Conservation (phyloP, 2,888 invertebrate genomes). For the Axea sp. region DNA sequence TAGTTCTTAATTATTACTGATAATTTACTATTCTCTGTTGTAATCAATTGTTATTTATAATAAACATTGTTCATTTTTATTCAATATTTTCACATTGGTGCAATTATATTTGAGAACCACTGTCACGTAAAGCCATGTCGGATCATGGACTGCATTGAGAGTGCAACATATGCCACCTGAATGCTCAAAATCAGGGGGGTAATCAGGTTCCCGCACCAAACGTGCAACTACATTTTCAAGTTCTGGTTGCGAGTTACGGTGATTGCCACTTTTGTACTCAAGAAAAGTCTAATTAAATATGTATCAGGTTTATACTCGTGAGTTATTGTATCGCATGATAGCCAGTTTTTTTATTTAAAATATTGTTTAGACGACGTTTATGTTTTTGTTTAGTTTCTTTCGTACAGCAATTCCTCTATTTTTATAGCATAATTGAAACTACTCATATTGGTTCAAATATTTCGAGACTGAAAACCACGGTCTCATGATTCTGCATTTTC, state of each 20-base stretch:
- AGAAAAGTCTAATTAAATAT: conserved; percentile 54
- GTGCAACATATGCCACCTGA: conserved; percentile 77
- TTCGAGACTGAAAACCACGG: neutral
- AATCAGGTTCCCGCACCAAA: conserved; percentile 65
- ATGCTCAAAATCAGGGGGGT: conserved; percentile 74
- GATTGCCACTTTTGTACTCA: conserved; percentile 53
- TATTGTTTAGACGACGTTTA: conserved; percentile 20
- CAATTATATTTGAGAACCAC: conserved; percentile 70
- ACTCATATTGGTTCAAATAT: neutral
- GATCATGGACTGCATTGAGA: conserved; percentile 67
- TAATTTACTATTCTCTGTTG: too few species aligned
- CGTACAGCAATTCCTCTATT: too few species aligned
- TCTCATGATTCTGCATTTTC: neutral
- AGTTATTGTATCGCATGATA: conserved; percentile 29
- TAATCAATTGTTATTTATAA: too few species aligned
- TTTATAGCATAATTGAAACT: conserved; percentile 3
- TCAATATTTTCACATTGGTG: too few species aligned
- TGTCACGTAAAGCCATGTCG: conserved; percentile 68
- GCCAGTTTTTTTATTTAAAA: conserved; percentile 35
- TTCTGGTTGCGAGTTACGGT: conserved; percentile 64
- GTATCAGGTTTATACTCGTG: conserved; percentile 33
- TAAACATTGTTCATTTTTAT: too few species aligned
- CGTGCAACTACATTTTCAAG: conserved; percentile 71
- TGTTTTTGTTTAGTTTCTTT: too few species aligned
- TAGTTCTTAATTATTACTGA: too few species aligned